A percentile compares a stretch with the other conserved stretches of the same genome.
Evolutionary conservation across 2,113 vertebrate species (phyloP).

Genomic region (Gymnocephalus cernua): DNA sequence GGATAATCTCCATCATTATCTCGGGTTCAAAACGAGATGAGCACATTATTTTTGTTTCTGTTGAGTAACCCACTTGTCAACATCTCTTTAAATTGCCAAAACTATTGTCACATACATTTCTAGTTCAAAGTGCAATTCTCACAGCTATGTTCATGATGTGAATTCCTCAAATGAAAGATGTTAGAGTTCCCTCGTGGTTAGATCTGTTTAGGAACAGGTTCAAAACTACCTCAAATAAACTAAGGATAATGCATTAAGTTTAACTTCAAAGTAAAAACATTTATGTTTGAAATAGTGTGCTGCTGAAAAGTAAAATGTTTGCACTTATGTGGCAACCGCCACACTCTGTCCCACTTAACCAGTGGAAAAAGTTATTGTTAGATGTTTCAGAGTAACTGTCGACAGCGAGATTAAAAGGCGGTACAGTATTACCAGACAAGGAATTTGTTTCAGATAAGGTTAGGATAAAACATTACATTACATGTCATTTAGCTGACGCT

Average conservation of each 20-base stretch:
- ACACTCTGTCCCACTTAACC: slow-evolving; percentile 36
- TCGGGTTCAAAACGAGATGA: background rate
- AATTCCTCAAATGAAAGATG: background rate
- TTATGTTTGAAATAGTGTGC: slow-evolving; percentile 8
- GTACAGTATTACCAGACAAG: background rate
- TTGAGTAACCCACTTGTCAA: background rate
- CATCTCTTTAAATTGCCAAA: background rate
- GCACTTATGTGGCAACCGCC: slow-evolving; percentile 6
- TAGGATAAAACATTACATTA: background rate
- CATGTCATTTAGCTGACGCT: too few species aligned
- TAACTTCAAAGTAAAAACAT: slow-evolving; percentile 35
- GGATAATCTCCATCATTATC: background rate
- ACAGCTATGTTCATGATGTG: background rate
- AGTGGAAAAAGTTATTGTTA: slow-evolving; percentile 54
- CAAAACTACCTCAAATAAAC: background rate
- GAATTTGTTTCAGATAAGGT: background rate
- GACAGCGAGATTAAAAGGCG: background rate
- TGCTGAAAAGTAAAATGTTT: slow-evolving; percentile 31
- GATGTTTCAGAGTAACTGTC: slow-evolving; percentile 33
- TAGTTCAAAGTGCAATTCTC: background rate
- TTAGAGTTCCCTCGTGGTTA: background rate
- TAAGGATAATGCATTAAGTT: slow-evolving; percentile 6
- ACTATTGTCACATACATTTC: background rate
- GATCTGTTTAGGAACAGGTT: background rate
- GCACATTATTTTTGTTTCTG: background rate